phyloP scores from a whole-genome alignment of 2,113 vertebrate genomes.

The Poecilia latipinna region DNA sequence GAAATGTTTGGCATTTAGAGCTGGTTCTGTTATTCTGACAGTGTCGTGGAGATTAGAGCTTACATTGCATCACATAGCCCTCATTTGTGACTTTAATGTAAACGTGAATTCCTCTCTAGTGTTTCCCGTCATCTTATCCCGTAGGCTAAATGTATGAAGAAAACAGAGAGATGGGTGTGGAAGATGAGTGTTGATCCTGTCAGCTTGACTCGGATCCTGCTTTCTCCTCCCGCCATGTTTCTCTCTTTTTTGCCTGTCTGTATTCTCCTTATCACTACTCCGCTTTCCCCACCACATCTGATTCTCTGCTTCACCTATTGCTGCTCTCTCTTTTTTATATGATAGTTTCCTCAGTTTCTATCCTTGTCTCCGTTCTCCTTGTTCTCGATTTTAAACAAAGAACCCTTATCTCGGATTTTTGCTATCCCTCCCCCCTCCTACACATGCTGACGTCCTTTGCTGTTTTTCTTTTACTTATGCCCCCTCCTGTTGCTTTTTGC shows the following conservation, averaged over 20 bases:
- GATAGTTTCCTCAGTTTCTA: background rate
- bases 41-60: constrained; percentile 17
- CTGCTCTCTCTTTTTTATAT: background rate
- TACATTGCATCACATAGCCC: constrained; percentile 11
- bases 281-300: constrained; percentile 5
- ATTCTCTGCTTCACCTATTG: constrained; percentile 8
- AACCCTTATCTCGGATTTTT: constrained; percentile 33
- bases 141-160: constrained; percentile 43
- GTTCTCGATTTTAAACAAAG: constrained; percentile 37
- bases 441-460: constrained; percentile 36
- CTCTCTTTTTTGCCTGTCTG: constrained; percentile 20
- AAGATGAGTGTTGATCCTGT: constrained; percentile 46
- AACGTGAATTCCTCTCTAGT: background rate
- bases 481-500: constrained; percentile 58
- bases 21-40: constrained; percentile 12
- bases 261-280: constrained; percentile 40
- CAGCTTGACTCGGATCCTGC: constrained; percentile 55
- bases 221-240: constrained; percentile 50
- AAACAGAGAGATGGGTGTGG: constrained; percentile 62
- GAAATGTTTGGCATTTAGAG: constrained; percentile 21
- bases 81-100: background rate
- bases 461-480: constrained; percentile 47
- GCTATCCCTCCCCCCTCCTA: constrained; percentile 43
- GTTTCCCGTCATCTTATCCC: constrained; percentile 34
- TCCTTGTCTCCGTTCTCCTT: constrained; percentile 15